Evolutionary conservation across 2,888 invertebrate genomes (phyloP).

Genomic region (Agrotis segetum): DNA sequence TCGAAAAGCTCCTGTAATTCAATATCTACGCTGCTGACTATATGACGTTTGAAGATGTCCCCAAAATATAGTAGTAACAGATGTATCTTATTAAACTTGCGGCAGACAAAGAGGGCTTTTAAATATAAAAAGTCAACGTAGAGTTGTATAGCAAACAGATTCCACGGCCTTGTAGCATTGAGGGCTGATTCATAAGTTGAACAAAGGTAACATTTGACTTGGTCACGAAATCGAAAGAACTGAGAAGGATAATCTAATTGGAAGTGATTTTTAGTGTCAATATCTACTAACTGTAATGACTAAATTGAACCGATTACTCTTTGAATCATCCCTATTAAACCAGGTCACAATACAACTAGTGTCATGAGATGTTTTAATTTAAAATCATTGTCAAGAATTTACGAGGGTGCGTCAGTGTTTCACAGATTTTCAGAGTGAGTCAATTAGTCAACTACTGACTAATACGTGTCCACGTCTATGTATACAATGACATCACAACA

Average conservation of each 20-base stretch:
- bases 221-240: constrained; percentile 24
- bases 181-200: constrained; percentile 54
- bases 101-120: constrained; percentile 75
- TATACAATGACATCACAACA: constrained; percentile 80
- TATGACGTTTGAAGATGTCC: constrained; percentile 76
- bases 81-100: constrained; percentile 78
- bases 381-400: constrained; percentile 60
- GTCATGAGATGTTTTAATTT: constrained; percentile 48
- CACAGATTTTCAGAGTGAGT: constrained; percentile 79
- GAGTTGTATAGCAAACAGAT: constrained; percentile 67
- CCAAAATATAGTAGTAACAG: constrained; percentile 81
- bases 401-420: constrained; percentile 75
- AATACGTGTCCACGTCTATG: constrained; percentile 57
- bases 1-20: constrained; percentile 65
- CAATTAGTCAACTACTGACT: constrained; percentile 79
- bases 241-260: constrained; percentile 12
- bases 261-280: constrained; percentile 23
- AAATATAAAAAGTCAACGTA: constrained; percentile 70
- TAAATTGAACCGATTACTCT: constrained; percentile 7
- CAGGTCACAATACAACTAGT: constrained; percentile 7
- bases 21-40: constrained; percentile 73
- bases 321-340: constrained; percentile 24
- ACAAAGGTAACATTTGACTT: constrained; percentile 36
- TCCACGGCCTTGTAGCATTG: constrained; percentile 57
- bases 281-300: constrained; percentile 10